These are phyloP conservation scores for Hemitrygon akajei DNA, from an alignment of 2,797 vertebrate species.

Conservation along the genomic window DNA sequence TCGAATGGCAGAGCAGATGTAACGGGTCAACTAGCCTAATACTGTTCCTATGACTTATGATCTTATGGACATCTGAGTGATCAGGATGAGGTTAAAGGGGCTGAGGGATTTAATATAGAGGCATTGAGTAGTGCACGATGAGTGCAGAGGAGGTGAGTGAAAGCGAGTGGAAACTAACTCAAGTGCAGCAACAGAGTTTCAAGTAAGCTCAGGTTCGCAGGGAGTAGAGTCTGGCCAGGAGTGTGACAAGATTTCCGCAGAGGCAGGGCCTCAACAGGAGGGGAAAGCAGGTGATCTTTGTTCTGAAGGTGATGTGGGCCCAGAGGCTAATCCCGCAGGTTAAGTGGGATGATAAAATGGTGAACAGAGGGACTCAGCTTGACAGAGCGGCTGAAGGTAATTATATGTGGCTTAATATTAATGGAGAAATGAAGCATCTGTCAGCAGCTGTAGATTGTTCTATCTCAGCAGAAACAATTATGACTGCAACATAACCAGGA, in stretches of 20 bases:
- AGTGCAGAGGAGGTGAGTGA: background rate
- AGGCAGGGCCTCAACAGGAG: background rate
- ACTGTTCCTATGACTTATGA: too few species aligned
- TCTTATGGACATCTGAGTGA: too few species aligned
- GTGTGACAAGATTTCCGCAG: too few species aligned
- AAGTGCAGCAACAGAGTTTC: background rate
- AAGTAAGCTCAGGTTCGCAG: background rate
- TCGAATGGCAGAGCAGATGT: too few species aligned
- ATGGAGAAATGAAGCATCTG: background rate
- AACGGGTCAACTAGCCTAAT: too few species aligned
- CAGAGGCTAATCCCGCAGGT: background rate
- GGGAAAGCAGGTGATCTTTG: background rate
- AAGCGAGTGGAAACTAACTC: background rate
- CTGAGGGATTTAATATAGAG: too few species aligned
- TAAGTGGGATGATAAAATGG: background rate
- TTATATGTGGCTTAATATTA: background rate
- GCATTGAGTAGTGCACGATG: background rate
- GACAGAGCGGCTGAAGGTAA: background rate
- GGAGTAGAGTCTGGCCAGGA: background rate
- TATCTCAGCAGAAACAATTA: background rate
- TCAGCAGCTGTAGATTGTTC: background rate
- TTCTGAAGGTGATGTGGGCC: background rate
- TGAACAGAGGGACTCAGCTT: too few species aligned
- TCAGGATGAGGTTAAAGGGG: too few species aligned
- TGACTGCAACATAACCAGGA: background rate